Evolutionary conservation across 2,888 invertebrate species (phyloP), one percentile per base, ranked within the genome.

Genomic region (Altica lythri): DNA sequence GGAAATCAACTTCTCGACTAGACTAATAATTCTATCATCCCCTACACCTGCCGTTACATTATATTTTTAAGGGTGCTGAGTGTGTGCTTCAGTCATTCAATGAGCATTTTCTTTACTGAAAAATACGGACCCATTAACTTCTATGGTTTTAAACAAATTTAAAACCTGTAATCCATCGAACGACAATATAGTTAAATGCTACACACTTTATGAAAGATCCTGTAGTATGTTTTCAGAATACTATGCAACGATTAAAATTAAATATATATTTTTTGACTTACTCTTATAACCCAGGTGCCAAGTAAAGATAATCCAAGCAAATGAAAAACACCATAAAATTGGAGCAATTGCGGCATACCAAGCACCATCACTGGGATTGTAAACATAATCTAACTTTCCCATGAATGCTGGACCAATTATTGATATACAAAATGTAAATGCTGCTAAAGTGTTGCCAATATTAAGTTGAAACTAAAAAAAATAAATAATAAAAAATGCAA

Each of bases 331-430:
- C 86, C 87, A 88, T 10, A 83, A 81, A 49, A 86, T 83, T 0
- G 87, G 86, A 2, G 85, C 83, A 62, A 86, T 83, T 1, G 87
- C 86, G 9, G 86, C 86, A 66, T 87, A 88, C 65, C 80, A 79
- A 2, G 86, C 86, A 0, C 86, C 86, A 71, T 86, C 83, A 2
- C 77, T 74, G 1, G 84, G 78, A 66, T 84, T 80, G 61, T 86
- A 86, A 4, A 79, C 73, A 62, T 86, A 86, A 64, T 79, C 73
- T 27, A 83, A 80, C 37, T 78, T 78, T 1, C 86, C 83, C 86
- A 86, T 86, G 40, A 80, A 80, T 0, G 85, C 80, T 2, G 86
- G 85, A 1, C 82, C 84, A 54, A 85, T 70, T 46, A 84, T 77
- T 1, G 86, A 81, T 3, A 75, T 75, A 6, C 82, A 66, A 19